Evolutionary conservation across 1,140 invertebrate species (phyloP).

Genomic region (Asbolus verrucosus): DNA sequence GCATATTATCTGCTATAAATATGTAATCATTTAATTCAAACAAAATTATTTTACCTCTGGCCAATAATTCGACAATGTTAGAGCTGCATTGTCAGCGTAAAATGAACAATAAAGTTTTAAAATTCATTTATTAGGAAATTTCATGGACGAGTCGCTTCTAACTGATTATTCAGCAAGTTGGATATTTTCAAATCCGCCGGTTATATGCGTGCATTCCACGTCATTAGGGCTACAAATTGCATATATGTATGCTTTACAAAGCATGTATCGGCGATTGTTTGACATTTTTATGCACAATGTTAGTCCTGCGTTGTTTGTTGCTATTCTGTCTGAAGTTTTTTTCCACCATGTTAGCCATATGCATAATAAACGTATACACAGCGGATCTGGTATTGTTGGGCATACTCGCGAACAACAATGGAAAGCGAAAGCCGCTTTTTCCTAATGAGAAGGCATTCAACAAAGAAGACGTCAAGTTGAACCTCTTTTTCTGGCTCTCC

Average conservation of each 20-base stretch:
- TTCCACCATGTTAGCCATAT: constrained; percentile 21
- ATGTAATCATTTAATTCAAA: no score
- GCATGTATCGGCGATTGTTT: constrained; percentile 24
- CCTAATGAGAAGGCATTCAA: background rate
- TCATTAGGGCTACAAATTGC: constrained; percentile 34
- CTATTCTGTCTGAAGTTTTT: constrained; percentile 15
- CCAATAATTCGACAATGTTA: no score
- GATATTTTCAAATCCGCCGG: constrained; percentile 3
- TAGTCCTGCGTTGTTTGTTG: constrained; percentile 3
- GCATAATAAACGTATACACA: constrained; percentile 32
- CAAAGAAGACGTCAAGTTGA: background rate
- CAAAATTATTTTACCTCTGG: no score
- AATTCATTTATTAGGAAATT: no score
- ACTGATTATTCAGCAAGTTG: background rate
- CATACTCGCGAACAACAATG: background rate
- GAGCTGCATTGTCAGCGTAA: no score
- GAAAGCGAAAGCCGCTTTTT: background rate
- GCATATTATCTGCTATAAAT: no score
- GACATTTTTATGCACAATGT: constrained; percentile 3
- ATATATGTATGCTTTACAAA: constrained; percentile 24
- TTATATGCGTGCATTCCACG: constrained; percentile 11
- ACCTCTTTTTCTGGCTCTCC: background rate
- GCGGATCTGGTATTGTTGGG: constrained; percentile 9
- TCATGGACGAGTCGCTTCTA: constrained; percentile 4
- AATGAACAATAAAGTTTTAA: no score